Conservation (phyloP, 2,797 vertebrate genomes). For the Arrhamphus sclerolepis region DNA sequence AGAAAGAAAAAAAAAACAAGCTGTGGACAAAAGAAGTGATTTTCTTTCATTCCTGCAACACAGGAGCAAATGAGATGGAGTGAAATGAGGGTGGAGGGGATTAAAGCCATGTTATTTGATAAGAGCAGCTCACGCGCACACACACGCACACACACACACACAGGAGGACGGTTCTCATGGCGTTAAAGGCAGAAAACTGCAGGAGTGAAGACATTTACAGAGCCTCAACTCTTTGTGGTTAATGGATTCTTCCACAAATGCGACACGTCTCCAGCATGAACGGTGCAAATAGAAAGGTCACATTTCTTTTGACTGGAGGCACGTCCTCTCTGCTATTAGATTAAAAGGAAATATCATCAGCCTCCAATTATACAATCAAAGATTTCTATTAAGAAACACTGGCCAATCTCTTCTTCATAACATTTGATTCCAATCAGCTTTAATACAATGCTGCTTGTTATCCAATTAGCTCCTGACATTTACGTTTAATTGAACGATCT, state of each 20-base stretch:
- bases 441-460: constrained; percentile 29
- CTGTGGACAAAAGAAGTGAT: too few relatives aligned
- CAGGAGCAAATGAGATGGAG: too few relatives aligned
- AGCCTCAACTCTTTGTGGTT: not conserved
- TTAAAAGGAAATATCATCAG: constrained; percentile 33
- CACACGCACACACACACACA: not conserved
- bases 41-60: too few relatives aligned
- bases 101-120: constrained; percentile 16
- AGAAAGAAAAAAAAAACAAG: too few relatives aligned
- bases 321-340: constrained; percentile 7
- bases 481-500: constrained; percentile 32
- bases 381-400: constrained; percentile 36
- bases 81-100: not conserved
- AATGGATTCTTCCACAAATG: not conserved
- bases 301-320: constrained; percentile 1
- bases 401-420: constrained; percentile 16
- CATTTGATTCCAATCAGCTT: constrained; percentile 34
- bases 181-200: constrained; percentile 9
- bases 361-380: constrained; percentile 40
- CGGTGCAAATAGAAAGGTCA: constrained; percentile 8
- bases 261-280: not conserved
- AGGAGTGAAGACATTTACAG: constrained; percentile 10
- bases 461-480: constrained; percentile 55
- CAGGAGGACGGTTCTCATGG: not conserved
- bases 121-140: not conserved